These are phyloP conservation scores for Pedicia rivosa DNA, from an alignment of 2,888 invertebrate genomes.

Conservation along the genomic window DNA sequence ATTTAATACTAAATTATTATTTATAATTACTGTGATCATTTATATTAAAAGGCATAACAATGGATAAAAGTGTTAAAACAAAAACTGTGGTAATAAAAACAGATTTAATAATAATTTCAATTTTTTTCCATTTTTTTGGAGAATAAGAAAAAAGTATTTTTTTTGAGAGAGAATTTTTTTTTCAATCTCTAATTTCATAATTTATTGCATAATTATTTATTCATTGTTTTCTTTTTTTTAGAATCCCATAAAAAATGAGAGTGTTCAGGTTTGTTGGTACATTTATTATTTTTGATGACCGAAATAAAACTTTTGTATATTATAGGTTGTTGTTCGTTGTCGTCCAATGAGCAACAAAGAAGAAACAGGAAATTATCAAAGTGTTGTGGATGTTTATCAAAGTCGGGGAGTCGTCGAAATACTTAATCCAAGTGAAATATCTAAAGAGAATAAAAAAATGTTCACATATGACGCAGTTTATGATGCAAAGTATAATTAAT, in stretches of 20 bases:
- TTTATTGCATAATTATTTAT: neutral
- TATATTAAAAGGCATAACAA: too few relatives aligned
- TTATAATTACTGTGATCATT: too few relatives aligned
- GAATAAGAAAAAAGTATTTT: neutral
- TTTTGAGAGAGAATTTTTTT: neutral
- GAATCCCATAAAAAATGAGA: conserved; percentile 4
- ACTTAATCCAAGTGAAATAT: conserved; percentile 59
- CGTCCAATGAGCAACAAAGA: conserved; percentile 89
- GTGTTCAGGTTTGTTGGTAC: too few relatives aligned
- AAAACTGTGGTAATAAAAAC: conserved; percentile 3
- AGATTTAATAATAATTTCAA: neutral
- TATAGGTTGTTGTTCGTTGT: conserved; percentile 95
- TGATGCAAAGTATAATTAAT: conserved; percentile 49
- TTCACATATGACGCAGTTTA: conserved; percentile 98
- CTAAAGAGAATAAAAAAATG: conserved; percentile 65
- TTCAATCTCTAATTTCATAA: neutral
- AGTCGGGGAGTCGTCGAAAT: conserved; percentile 84
- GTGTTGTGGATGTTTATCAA: conserved; percentile 69
- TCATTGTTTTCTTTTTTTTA: neutral
- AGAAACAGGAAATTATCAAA: conserved; percentile 31
- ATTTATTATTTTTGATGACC: too few relatives aligned
- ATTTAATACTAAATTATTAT: too few relatives aligned
- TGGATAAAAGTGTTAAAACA: conserved; percentile 1
- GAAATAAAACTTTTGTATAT: too few relatives aligned
- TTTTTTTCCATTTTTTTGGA: too few relatives aligned